Base-by-base conservation (phyloP, 92 coral and sea anemone genomes). In the Ricordea florida region DNA sequence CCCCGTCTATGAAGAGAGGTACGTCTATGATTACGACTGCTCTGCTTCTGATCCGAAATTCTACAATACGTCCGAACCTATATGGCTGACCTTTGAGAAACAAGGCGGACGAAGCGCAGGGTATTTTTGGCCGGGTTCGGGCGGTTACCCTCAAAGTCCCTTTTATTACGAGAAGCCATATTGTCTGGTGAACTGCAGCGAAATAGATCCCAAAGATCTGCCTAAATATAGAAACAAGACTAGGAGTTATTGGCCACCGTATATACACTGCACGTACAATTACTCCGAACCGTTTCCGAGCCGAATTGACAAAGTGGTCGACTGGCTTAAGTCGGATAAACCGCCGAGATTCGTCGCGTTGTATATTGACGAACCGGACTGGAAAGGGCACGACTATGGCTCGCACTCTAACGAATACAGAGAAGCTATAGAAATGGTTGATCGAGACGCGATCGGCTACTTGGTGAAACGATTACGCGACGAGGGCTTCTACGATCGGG, bases 51-150 rank as follows among this genome's bases (percentile, higher is more conserved):
- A 92, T 50, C 92, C 93, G 0, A 88, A 92, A 62, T 92, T 86
- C 67, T 92, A 87, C 85, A 83, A 86, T 67, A 45, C 36, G 27
- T 82, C 90, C 0, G 93, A 92, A 60, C 97, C 97, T 17, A 76
- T 92, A 41, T 92, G 97, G 97, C 29, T 85, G 49, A 88, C 93
- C 0, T 49, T 81, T 8, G 87, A 92, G 47, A 89, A 82, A 29
- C 79, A 71, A 23, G 97, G 97, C 8, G 84, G 89, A 7, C 40
- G 80, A 3, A 89, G 94, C 56, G 97, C 87, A 16, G 81, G 85
- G 25, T 66, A 82, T 56, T 88, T 57, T 59, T 92, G 97, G 97
- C 97, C 97, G 14, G 97, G 97, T 13, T 88, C 41, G 23, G 66
- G 65, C 25, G 84, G 93, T 26, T 74, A 92, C 17, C 63, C 61